Evolutionary conservation across 2,113 vertebrate genomes (phyloP), one percentile per base, ranked within the genome.

Genomic region (Crocuta crocuta): DNA sequence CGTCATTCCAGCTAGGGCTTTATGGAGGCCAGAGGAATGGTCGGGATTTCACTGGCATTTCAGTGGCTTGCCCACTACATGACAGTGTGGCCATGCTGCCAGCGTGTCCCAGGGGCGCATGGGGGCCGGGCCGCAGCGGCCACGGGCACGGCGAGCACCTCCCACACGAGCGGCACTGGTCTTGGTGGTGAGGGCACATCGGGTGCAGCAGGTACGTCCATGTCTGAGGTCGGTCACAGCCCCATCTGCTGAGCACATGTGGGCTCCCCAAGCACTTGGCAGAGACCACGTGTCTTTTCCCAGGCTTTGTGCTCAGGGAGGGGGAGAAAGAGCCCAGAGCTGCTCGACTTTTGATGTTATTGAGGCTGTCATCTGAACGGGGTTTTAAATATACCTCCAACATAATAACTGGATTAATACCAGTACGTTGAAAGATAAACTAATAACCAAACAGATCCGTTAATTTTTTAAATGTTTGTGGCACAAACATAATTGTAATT

Each of bases 321-420:
- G 61, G 43, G 74, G 0, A 88, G 86, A 93, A 19, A 79, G 39
- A 65, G 50, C 81, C 81, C 90, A 31, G 26, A 45, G 90, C 58
- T 7, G 3, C 73, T 89, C 0, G 12, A 91, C 61, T 65, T 94
- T 97, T 98, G 93, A 86, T 90, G 96, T 94, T 97, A 16, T 94
- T 94, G 61, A 95, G 92, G 80, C 63, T 97, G 96, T 89, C 82
- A 96, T 97, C 33, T 50, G 89, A 82, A 61, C 65, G 33, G 73
- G 21, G 58, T 93, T 85, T 87, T 63, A 48, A 87, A 89, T 63
- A 24, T 48, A 68, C 17, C 48, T 35, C 26, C 50, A 97, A 78
- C 10, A 65, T 65, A 96, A 97, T 95, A 98, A 97, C 93, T 97
- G 91, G 71, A 96, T 98, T 95, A 92, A 97, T 98, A 97, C 92